Base-by-base conservation (phyloP, 1,140 invertebrate species). In the Kradibia gibbosae region DNA sequence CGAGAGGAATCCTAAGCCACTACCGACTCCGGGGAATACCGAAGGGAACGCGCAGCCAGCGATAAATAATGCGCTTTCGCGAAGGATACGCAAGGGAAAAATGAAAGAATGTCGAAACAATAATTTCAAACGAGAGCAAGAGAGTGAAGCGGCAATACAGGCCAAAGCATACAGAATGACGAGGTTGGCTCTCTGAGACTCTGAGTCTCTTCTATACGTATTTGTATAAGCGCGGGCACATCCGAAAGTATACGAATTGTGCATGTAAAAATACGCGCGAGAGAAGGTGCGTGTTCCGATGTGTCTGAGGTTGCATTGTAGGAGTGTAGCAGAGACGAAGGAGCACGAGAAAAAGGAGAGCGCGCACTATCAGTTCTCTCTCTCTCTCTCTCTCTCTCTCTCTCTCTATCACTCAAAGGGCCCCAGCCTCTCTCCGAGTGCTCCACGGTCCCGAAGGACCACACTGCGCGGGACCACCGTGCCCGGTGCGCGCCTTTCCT, bases 11-110 rank as follows among this genome's bases (percentile, higher is more conserved):
- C 70, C 80, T 75, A 81, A 83, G 78, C 74, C 71, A 80, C 81
- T 82, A 85, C 84, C 72, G 80, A 82, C 25, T 36, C n/a, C 20
- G 50, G 31, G 22, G 73, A 36, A 65, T 31, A 25, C 3, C 55
- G 60, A 7, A 76, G 28, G 15, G 31, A 34, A n/a, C n/a, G 62
- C 71, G 8, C 28, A 74, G 45, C 42, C 81, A 36, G 57, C 57
- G 48, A 79, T 79, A 79, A 79, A 79, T 79, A 79, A 72, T 79
- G 42, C 77, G n/a, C 48, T 71, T 57, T 78, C 45, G 48, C 65
- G 65, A 78, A 78, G 76, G 57, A 62, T 48, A 11, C 13, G 34
- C 55, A 22, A 31, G 42, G 22, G 31, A 71, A 78, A 78, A 78
- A 8, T 11, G 65, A 57, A 57, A 3, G 57, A 67, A 65, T 34